These are phyloP conservation scores for Notarius lentiginosus DNA, from an alignment of 2,113 vertebrate genomes.

Conservation along the genomic window DNA sequence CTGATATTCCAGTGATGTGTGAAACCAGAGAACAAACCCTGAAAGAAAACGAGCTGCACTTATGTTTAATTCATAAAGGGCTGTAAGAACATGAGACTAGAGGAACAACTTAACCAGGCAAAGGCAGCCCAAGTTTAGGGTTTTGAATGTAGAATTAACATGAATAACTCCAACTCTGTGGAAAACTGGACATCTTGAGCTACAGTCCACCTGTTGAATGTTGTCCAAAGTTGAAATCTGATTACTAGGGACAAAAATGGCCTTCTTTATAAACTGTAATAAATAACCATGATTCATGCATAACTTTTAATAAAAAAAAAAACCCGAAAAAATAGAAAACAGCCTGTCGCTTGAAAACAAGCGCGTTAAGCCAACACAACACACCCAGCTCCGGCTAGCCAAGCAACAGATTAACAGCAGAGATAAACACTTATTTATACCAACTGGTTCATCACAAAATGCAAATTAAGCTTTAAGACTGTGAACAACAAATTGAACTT, in stretches of 20 bases:
- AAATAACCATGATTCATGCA: neutral
- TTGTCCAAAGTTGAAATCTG: neutral
- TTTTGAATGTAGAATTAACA: neutral
- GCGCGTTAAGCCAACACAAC: no score
- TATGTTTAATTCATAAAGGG: slow-evolving; percentile 42
- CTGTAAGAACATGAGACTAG: slow-evolving; percentile 4
- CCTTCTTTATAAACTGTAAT: neutral
- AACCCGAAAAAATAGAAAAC: neutral
- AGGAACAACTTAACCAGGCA: neutral
- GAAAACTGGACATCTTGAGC: neutral
- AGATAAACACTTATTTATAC: slow-evolving; percentile 22
- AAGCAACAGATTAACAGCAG: neutral
- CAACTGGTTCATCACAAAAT: neutral
- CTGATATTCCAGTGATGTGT: slow-evolving; percentile 41
- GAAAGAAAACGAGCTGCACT: slow-evolving; percentile 15
- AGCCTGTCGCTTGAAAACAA: neutral
- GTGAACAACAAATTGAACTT: neutral
- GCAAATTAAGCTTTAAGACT: neutral
- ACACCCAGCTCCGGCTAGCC: no score
- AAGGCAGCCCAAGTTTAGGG: neutral
- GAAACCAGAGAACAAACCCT: slow-evolving; percentile 45
- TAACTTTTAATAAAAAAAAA: neutral
- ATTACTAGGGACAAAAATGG: neutral
- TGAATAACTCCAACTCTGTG: neutral
- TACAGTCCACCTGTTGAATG: neutral